Conservation (phyloP, 2,113 vertebrate species). For the Stictonetta naevosa region DNA sequence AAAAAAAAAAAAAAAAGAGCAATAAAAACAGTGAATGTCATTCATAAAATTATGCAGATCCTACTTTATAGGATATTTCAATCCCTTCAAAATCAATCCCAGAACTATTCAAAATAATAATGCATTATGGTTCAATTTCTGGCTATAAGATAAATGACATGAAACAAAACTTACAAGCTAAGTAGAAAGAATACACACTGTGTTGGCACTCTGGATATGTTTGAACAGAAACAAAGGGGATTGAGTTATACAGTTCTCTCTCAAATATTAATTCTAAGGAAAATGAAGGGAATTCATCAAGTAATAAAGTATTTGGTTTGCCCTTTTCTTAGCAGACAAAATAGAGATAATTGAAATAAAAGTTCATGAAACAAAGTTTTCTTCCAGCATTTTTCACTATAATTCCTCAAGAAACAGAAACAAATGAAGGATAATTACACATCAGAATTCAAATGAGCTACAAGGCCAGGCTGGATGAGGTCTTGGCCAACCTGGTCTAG, state of each 20-base stretch:
- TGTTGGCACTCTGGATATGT: neutral
- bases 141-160: neutral
- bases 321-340: neutral
- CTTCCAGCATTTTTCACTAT: neutral
- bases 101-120: slow-evolving; percentile 30
- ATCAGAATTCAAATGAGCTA: neutral
- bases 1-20: neutral
- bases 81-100: neutral
- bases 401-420: neutral
- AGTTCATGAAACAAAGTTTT: neutral
- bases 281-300: neutral
- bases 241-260: neutral
- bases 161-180: slow-evolving; percentile 7
- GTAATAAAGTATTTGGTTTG: slow-evolving; percentile 22
- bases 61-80: slow-evolving; percentile 27
- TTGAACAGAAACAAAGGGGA: slow-evolving; percentile 26
- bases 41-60: slow-evolving; percentile 3
- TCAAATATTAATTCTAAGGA: neutral
- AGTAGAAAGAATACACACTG: neutral
- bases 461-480: too few relatives aligned
- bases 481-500: too few relatives aligned
- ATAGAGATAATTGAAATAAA: slow-evolving; percentile 3
- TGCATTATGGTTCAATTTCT: slow-evolving; percentile 5
- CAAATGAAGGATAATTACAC: neutral
- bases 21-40: neutral